A percentile compares a stretch with the other conserved stretches of the same genome.
Evolutionary conservation across 2,888 invertebrate species (phyloP).

Genomic region (Caprella mutica): DNA sequence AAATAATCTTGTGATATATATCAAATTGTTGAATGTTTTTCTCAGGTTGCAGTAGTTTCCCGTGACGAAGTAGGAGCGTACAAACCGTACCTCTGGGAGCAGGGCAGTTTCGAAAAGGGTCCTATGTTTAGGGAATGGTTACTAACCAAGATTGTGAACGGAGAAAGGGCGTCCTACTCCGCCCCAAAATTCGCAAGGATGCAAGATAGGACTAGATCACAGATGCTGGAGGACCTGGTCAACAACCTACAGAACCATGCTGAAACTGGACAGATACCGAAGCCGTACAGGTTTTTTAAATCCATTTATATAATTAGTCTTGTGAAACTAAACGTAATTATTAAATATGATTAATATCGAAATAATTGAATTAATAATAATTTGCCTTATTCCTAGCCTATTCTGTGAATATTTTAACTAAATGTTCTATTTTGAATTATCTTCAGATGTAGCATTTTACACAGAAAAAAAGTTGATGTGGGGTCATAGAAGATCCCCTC

Average conservation of each 20-base stretch:
- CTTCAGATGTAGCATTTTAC: constrained; percentile 1
- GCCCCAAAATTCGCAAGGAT: constrained; percentile 89
- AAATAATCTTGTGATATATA: background rate
- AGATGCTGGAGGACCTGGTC: constrained; percentile 88
- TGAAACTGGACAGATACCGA: constrained; percentile 89
- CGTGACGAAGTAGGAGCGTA: constrained; percentile 90
- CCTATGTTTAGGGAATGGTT: constrained; percentile 92
- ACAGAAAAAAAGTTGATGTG: too few relatives aligned
- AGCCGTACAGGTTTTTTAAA: constrained; percentile 77
- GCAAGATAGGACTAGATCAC: constrained; percentile 84
- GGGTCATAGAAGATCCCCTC: too few relatives aligned
- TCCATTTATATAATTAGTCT: too few relatives aligned
- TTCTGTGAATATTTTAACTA: background rate
- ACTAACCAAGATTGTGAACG: constrained; percentile 83
- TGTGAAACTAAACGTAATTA: too few relatives aligned
- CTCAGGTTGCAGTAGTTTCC: constrained; percentile 71
- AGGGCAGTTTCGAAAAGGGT: constrained; percentile 85
- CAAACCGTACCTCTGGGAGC: constrained; percentile 91
- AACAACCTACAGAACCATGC: constrained; percentile 87
- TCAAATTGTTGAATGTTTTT: background rate
- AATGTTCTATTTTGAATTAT: constrained; percentile 36
- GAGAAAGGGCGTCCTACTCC: constrained; percentile 83
- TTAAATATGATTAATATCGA: too few relatives aligned
- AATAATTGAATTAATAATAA: too few relatives aligned
- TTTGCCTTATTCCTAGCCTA: background rate